These are phyloP conservation scores for Ceratosolen fusciceps DNA, from an alignment of 1,140 invertebrate species.

Conservation along the genomic window DNA sequence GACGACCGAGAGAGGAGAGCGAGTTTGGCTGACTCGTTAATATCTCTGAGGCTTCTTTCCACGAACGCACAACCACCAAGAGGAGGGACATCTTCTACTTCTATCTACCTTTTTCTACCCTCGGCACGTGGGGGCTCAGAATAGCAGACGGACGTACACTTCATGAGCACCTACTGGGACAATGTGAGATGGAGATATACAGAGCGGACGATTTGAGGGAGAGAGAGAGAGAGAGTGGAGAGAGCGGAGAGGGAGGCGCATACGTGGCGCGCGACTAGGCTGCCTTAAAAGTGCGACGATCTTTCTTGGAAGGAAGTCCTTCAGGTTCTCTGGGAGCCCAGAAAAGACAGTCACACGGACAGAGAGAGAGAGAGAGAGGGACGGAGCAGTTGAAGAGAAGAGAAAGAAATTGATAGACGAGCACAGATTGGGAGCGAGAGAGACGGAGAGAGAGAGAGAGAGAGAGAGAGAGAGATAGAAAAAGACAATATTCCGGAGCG, in stretches of 20 bases:
- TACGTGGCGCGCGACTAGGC: slow-evolving; percentile 1
- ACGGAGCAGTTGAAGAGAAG: too few species aligned
- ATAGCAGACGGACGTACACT: too few species aligned
- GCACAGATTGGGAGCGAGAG: neutral
- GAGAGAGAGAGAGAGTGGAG: neutral
- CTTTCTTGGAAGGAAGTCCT: slow-evolving; percentile 48
- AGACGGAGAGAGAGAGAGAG: neutral
- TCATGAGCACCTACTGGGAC: too few species aligned
- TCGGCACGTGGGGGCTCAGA: neutral
- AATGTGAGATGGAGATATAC: neutral
- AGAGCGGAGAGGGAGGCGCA: neutral
- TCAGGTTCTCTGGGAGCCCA: neutral
- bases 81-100: neutral
- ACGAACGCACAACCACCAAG: slow-evolving; percentile 7
- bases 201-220: neutral
- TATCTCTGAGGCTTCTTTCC: slow-evolving; percentile 32
- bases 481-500: neutral
- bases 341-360: too few species aligned
- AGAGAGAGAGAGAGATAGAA: neutral
- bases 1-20: neutral
- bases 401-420: too few species aligned
- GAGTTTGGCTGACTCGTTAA: slow-evolving; percentile 2
- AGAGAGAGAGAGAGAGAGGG: neutral
- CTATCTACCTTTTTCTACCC: neutral
- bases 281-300: slow-evolving; percentile 46